These are phyloP conservation scores for Aphodius granarius DNA, from an alignment of 2,888 invertebrate genomes.

Conservation along the genomic window DNA sequence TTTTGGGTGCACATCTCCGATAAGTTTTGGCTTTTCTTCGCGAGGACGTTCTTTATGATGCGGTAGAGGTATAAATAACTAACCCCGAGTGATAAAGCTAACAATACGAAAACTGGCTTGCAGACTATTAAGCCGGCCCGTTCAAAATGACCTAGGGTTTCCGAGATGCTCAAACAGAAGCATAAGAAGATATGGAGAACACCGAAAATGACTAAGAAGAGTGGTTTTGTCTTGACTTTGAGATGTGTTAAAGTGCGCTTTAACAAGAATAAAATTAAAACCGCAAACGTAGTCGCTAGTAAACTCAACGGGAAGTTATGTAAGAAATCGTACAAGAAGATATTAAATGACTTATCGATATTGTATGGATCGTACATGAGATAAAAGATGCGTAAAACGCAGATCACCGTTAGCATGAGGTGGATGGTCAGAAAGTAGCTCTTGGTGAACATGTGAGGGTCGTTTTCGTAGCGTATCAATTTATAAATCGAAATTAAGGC, in stretches of 20 bases:
- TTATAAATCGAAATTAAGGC: conserved; percentile 85
- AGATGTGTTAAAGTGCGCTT: conserved; percentile 73
- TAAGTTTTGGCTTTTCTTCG: conserved; percentile 77
- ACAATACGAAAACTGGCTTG: conserved; percentile 83
- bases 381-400: conserved; percentile 81
- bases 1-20: conserved; percentile 76
- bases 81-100: conserved; percentile 80
- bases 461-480: conserved; percentile 82
- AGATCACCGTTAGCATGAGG: conserved; percentile 78
- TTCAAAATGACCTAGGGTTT: conserved; percentile 56
- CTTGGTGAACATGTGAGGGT: conserved; percentile 83
- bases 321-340: conserved; percentile 78
- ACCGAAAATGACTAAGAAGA: conserved; percentile 77
- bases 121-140: conserved; percentile 66
- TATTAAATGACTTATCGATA: conserved; percentile 76
- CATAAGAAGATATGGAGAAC: conserved; percentile 78
- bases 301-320: conserved; percentile 86
- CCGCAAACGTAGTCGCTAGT: conserved; percentile 85
- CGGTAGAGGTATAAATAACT: conserved; percentile 85
- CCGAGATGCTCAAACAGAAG: conserved; percentile 79
- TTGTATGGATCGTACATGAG: conserved; percentile 93
- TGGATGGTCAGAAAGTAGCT: conserved; percentile 88
- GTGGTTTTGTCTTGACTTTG: conserved; percentile 71
- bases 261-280: conserved; percentile 82
- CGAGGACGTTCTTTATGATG: conserved; percentile 72